Base-by-base conservation (phyloP, 1,140 invertebrate genomes). In the Daktulosphaira vitifoliae region DNA sequence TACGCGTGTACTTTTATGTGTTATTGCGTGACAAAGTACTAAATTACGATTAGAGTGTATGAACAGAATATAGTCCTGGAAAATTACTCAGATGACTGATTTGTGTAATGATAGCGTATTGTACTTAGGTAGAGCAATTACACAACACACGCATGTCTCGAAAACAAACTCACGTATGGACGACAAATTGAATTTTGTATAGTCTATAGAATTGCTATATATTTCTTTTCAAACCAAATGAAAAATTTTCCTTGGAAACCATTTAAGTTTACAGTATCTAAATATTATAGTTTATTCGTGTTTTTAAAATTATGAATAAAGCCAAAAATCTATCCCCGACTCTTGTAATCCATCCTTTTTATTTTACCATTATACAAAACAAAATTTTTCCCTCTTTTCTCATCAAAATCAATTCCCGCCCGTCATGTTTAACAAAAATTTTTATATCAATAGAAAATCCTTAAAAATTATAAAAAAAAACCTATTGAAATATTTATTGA, bases 111-210 rank as follows among this genome's bases (percentile, higher is more conserved):
- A 38, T 33, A n/a, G 33, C 29, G n/a, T n/a, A 44, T 59, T 25
- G 42, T 59, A 59, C 37, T 42, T 44, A 42, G 26, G n/a, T 26
- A 25, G 13, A 22, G 54, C 54, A 59, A 59, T 59, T 59, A 59
- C 54, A 18, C 54, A 59, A 42, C 18, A 38, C 54, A 59, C 54
- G 54, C 54, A 59, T 46, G 54, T n/a, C 39, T n/a, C 54, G 15
- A 23, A 59, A 6, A 42, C 18, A 38, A 18, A 38, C 20, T 26
- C 33, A 25, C 23, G n/a, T 15, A 38, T 22, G n/a, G 11, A 38
- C 37, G 54, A 59, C 54, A 59, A 59, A 59, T 46, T 59, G 39
- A 59, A 59, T 59, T 59, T 9, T 8, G 37, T 54, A 33, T 52
- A 52, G 33, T 37, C 5, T 16, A 16, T 23, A 38, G 23, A 52